Evolutionary conservation across 2,797 vertebrate species (phyloP).

Genomic region (Fistularia tabacaria): DNA sequence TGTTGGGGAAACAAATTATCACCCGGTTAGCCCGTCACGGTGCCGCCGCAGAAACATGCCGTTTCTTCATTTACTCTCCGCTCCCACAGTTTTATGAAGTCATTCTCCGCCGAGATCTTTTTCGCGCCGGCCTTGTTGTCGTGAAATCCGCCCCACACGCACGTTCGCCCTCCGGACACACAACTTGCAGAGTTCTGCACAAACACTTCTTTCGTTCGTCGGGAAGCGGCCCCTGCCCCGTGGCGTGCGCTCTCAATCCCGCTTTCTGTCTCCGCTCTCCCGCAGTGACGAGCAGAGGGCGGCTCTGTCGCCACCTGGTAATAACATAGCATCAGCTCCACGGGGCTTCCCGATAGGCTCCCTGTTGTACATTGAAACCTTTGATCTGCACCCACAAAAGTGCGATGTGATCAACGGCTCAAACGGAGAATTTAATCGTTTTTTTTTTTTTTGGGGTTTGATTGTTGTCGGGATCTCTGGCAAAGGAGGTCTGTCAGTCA

Average conservation of each 20-base stretch:
- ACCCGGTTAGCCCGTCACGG: constrained; percentile 68
- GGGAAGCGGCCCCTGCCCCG: constrained; percentile 47
- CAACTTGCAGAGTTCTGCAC: constrained; percentile 1
- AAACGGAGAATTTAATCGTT: too few species aligned
- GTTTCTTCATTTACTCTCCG: too few species aligned
- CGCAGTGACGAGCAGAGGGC: constrained; percentile 59
- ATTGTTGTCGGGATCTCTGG: too few species aligned
- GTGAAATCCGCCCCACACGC: too few species aligned
- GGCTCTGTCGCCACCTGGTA: constrained; percentile 65
- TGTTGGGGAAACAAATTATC: constrained; percentile 71
- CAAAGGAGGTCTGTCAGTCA: too few species aligned
- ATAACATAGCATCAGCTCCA: constrained; percentile 53
- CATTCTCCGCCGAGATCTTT: too few species aligned
- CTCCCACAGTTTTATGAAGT: too few species aligned
- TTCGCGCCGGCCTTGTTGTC: too few species aligned
- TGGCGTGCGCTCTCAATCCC: constrained; percentile 24
- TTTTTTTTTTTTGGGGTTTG: too few species aligned
- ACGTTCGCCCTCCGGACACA: too few species aligned
- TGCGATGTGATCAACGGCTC: constrained; percentile 15
- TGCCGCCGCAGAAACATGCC: background rate
- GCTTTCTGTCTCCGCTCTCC: constrained; percentile 49
- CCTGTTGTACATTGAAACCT: background rate
- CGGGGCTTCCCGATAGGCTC: constrained; percentile 1
- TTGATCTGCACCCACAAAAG: background rate
- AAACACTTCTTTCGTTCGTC: constrained; percentile 36